Evolutionary conservation across 2,888 invertebrate species (phyloP).

Genomic region (Drosophila hamatofila): DNA sequence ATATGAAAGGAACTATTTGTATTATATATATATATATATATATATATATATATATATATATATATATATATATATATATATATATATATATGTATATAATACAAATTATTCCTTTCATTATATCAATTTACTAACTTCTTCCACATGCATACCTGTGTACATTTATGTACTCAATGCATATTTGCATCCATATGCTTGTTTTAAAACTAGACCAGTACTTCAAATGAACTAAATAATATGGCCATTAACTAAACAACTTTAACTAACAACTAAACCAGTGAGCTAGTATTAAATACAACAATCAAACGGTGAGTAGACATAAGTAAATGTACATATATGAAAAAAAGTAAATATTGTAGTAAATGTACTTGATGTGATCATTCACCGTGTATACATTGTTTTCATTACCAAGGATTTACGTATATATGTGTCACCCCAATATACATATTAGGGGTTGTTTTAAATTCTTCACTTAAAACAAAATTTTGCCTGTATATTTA

Average conservation of each 20-base stretch:
- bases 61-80: too few relatives aligned
- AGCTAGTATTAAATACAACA: constrained; percentile 6
- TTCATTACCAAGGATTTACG: not conserved
- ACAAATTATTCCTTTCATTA: not conserved
- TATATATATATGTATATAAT: too few relatives aligned
- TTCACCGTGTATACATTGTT: not conserved
- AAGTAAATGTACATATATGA: not conserved
- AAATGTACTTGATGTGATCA: not conserved
- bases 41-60: constrained; percentile 1
- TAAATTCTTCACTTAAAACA: constrained; percentile 1
- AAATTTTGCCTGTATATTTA: constrained; percentile 1
- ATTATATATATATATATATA: not conserved
- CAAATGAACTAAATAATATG: constrained; percentile 25
- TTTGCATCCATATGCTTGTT: constrained; percentile 10
- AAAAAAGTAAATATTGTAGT: not conserved
- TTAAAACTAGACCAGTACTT: constrained; percentile 3
- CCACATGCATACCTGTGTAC: not conserved
- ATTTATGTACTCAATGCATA: not conserved
- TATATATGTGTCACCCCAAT: constrained; percentile 6
- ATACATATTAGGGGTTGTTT: constrained; percentile 30
- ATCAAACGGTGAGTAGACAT: constrained; percentile 22
- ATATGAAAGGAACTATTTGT: too few relatives aligned
- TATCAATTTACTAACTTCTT: not conserved
- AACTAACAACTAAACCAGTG: constrained; percentile 13
- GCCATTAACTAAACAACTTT: constrained; percentile 18